Evolutionary conservation across 2,113 vertebrate genomes (phyloP), one percentile per base, ranked within the genome.

Genomic region (Cairina moschata): DNA sequence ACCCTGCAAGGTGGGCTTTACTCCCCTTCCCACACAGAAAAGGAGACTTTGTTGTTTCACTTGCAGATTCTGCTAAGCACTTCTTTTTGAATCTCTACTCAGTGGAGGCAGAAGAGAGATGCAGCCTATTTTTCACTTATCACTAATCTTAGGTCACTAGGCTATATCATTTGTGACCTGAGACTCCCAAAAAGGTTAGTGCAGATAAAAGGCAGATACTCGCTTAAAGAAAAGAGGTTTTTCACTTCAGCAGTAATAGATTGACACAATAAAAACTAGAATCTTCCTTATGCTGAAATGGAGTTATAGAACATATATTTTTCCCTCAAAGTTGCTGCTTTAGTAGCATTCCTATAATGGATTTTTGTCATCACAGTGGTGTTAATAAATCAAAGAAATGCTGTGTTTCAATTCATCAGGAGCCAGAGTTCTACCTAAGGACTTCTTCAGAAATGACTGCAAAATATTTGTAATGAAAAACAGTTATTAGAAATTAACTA

Each of bases 401-500:
- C 18, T 93, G 29, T 63, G 50, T 91, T 83, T 89, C 22, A 90
- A 86, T 95, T 69, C 25, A 87, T 60, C 36, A 17, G 68, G 40
- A 92, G 29, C 20, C 62, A 81, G 18, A 89, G 20, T 91, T 92
- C 36, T 36, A 13, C 15, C 29, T 54, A 79, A 93, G 86, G 66
- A 81, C 40, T 63, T 71, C n/a, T 68, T 92, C 88, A 69, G 69
- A 93, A 74, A 46, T 11, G 2, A 67, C n/a, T 66, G 48, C 21
- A 71, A 25, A 86, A 46, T 8, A 60, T 88, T 96, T 92, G n/a
- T 83, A 91, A 83, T 58, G 66, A 95, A 91, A 96, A 97, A 14
- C 59, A 96, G 76, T 87, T 83, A 95, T 86, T 88, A 88, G 34
- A 87, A 77, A 82, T 94, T 76, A 86, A 73, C 92, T 95, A 97